Base-by-base conservation (phyloP, 2,113 vertebrate species). In the Pelecanus crispus region DNA sequence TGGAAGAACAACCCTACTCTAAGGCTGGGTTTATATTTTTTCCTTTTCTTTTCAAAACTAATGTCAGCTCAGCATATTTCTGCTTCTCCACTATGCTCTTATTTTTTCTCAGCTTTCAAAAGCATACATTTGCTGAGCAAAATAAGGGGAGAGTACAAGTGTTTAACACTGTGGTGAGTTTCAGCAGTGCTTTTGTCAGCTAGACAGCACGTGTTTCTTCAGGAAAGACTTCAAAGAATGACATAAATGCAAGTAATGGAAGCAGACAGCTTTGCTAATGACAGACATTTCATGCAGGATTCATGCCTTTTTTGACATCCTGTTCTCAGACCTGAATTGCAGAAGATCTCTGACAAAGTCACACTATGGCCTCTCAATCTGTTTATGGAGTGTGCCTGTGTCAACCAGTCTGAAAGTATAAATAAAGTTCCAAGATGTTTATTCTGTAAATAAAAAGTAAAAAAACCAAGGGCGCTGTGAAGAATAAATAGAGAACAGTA, bases 221-320 rank as follows among this genome's bases (percentile, higher is more conserved):
- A 77, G 50, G 79, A 88, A 82, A 86, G 9, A 67, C 85, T 96
- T 95, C 63, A 94, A 95, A 93, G 56, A 90, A 86, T 62, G 29
- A 73, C 63, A 93, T 10, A 79, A 94, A 93, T 53, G 42, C 63
- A 78, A 93, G 45, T 50, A 93, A 86, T 88, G 36, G 66, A 90
- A 95, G 53, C 34, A 87, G 87, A 85, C 84, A 85, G 62, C 38
- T 92, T 79, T 86, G 65, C 65, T 94, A 96, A 94, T 92, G 91
- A 80, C 75, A 88, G 78, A 65, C 21, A 70, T 72, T 90, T 96
- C 81, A 82, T 77, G 74, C 55, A 93, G 53, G 67, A 83, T 81
- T 73, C 63, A 73, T 50, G 28, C 10, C 59, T 93, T 80, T 88
- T 81, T 86, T 71, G 86, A 67, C 10, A 7, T 62, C 56, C 25